Evolutionary conservation across 2,113 vertebrate species (phyloP), one percentile per base, ranked within the genome.

Genomic region (Entosphenus tridentatus): DNA sequence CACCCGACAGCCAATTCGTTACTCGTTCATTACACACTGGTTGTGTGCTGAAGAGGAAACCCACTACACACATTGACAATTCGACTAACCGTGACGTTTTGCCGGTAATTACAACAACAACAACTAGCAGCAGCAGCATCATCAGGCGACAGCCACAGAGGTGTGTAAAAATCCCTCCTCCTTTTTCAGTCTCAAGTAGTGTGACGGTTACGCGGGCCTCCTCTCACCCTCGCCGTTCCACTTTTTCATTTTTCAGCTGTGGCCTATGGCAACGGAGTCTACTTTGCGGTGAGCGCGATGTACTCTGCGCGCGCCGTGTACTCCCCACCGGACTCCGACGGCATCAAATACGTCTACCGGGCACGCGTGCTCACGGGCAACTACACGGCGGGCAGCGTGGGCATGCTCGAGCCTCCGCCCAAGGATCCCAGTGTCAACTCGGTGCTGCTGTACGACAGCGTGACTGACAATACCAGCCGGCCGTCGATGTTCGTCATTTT

Each of bases 401-500:
- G 3, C 18, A 79, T 82, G 77, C 77, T 0, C 69, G 69, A 73
- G 2, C 80, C 80, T 1, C 55, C 57, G 12, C 81, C 82, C 0
- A 71, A 58, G 17, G 71, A 74, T 54, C 56, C 72, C 10, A 67
- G 75, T 7, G 67, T 77, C 10, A 74, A 56, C 57, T 82, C 68
- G 8, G 39, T 39, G 39, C 39, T 39, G 39, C 39, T 39, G 39
- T 39, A 39, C 39, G 81, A 83, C 76, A 81, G 81, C 8, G 67
- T 79, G 68, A 79, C 81, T 57, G 69, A 83, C 17, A 69, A 8
- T 1, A 1, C 16, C 0, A 8, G 68, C 57, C 69, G 73, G 3
- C 82, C 82, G 39, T 59, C 1, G 39, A 81, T 83, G 74, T 81
- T 75, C 68, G 75, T 83, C 8, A 76, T 81, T 67, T 83, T 83